These are phyloP conservation scores for Lutraria lutraria DNA, from an alignment of 2,888 invertebrate species.

Conservation along the genomic window DNA sequence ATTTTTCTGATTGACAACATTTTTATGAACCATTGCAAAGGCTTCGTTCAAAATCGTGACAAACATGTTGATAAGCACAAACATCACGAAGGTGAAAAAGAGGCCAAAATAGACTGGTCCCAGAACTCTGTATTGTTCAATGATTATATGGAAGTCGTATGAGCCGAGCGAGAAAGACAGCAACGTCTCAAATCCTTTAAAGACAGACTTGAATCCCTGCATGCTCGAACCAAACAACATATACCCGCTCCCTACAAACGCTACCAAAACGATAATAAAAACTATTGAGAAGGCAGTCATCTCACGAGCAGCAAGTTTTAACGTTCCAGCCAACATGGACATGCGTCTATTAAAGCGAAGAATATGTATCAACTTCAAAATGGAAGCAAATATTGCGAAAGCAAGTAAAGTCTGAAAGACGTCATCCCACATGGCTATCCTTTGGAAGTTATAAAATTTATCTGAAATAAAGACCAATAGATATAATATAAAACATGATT, in stretches of 20 bases:
- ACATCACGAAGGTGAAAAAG: constrained; percentile 81
- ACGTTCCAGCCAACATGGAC: constrained; percentile 85
- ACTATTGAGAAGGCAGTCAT: constrained; percentile 86
- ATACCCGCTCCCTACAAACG: constrained; percentile 81
- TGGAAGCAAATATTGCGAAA: constrained; percentile 85
- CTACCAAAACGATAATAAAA: constrained; percentile 82
- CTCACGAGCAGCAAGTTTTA: constrained; percentile 83
- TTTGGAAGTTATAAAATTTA: constrained; percentile 80
- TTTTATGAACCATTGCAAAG: constrained; percentile 81
- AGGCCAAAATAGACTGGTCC: constrained; percentile 84
- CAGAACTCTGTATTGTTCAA: constrained; percentile 69
- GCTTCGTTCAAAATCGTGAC: constrained; percentile 85
- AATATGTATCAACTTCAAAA: constrained; percentile 87
- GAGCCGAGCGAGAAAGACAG: constrained; percentile 74
- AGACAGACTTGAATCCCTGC: constrained; percentile 68
- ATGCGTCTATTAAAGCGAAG: constrained; percentile 87
- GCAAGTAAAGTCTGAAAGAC: constrained; percentile 75
- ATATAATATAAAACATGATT: neutral
- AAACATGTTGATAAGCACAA: constrained; percentile 85
- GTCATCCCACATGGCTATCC: constrained; percentile 79
- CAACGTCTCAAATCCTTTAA: constrained; percentile 74
- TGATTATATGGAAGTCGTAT: constrained; percentile 64
- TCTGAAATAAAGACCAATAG: constrained; percentile 68
- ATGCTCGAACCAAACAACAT: constrained; percentile 75
- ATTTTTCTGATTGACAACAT: constrained; percentile 82